Base-by-base conservation (phyloP, 2,797 vertebrate genomes). In the Paramormyrops hopkinsi region DNA sequence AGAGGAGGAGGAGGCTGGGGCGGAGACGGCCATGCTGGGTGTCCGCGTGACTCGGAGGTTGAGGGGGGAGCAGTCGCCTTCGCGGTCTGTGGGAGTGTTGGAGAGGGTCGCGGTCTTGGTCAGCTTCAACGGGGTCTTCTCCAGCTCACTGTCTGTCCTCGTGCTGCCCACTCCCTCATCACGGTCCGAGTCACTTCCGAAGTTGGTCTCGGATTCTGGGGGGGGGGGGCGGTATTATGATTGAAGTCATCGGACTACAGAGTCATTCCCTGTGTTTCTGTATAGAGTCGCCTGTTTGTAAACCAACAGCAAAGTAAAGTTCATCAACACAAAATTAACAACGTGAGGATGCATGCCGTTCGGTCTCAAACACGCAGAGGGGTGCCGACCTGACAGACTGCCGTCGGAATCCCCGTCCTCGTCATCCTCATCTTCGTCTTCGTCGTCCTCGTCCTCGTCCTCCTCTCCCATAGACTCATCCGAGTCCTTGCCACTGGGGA, bases 401-500 rank as follows among this genome's bases (percentile, higher is more conserved):
- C 98, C 98, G 93, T 99, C 98, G 87, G 98, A 97, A 94, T 99
- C 98, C 91, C 96, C 88, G 3, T 90, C 96, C 91, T 99, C 97
- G 88, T 99, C 98, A 86, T 99, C 98, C 86, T 96, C 95, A 33
- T 99, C 97, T 79, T 97, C 97, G 17, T 96, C 96, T 4, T 98
- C 97, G 0, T 98, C 97, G 3, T 98, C 97, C 0, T 99, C 98
- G 0, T 97, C 97, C 0, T 99, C 98, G 0, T 99, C 98, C 0
- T 99, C 98, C 0, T 99, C 98, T 85, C 99, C 98, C 90, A 96
- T 97, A 1, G 98, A 99, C 93, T 99, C 98, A 17, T 99, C 98
- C 9, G 99, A 99, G 93, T 99, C 99, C 94, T 98, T 99, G 94
- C 97, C 98, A 92, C 97, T 97, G 25, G 97, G 97, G 91, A 97